Percentiles rank a stretch among this genome's conserved stretches.
Conservation (phyloP, 2,113 vertebrate species). For the Spea bombifrons region DNA sequence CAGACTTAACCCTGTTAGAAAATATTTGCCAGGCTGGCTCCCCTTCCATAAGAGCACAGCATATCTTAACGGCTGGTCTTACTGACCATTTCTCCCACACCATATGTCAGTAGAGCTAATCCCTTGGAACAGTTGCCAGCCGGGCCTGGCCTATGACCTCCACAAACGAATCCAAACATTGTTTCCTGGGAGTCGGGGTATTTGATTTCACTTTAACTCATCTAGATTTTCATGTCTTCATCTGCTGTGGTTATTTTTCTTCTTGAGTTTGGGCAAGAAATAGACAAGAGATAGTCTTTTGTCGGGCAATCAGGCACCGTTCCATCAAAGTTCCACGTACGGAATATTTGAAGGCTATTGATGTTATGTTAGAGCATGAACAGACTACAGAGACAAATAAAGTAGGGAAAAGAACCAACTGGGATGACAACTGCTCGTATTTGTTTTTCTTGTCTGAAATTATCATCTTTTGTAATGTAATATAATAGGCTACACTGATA, state of each 20-base stretch:
- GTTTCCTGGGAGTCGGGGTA: not conserved
- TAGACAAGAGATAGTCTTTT: too few species aligned
- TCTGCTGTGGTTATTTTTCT: not conserved
- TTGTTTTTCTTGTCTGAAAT: too few species aligned
- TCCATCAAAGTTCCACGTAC: too few species aligned
- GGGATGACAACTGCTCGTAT: too few species aligned
- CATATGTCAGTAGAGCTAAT: conserved; percentile 26
- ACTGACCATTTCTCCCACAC: not conserved
- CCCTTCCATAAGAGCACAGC: not conserved
- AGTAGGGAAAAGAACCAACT: too few species aligned
- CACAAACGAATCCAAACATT: not conserved
- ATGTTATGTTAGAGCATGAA: too few species aligned
- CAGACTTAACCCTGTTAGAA: conserved; percentile 8
- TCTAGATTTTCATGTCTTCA: not conserved
- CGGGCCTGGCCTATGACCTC: not conserved
- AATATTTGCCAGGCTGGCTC: not conserved
- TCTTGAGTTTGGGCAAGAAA: not conserved
- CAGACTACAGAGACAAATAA: too few species aligned
- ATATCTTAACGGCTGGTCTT: not conserved
- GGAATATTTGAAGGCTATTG: too few species aligned
- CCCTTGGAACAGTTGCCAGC: conserved; percentile 9
- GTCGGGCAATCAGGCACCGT: too few species aligned
- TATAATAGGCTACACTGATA: too few species aligned
- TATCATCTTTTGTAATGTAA: too few species aligned
- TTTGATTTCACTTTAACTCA: not conserved